Conservation (phyloP, 35 echinoderm and acorn worm genomes). For the Antedon bifida region DNA sequence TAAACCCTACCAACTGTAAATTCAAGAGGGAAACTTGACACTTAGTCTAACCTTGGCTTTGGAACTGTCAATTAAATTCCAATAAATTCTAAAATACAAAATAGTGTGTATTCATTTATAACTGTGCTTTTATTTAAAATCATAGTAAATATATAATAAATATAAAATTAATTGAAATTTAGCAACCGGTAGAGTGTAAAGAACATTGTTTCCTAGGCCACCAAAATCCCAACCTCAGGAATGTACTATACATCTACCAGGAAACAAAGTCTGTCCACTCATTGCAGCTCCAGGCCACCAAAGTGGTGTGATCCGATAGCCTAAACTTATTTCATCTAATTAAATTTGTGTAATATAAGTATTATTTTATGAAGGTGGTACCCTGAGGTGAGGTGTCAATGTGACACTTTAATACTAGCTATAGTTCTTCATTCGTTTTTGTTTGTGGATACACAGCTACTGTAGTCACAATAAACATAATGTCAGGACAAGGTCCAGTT, state of each 20-base stretch:
- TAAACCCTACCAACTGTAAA: not conserved
- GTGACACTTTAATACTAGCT: no score
- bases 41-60: not conserved
- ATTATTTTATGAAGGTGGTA: not conserved
- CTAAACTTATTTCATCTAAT: not conserved
- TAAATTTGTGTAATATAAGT: not conserved
- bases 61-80: not conserved
- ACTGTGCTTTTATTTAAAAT: no score
- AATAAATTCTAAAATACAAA: no score
- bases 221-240: not conserved
- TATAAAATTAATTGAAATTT: no score
- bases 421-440: no score
- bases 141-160: no score
- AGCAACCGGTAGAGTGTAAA: not conserved
- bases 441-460: no score
- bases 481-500: no score
- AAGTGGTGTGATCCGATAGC: not conserved
- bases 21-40: not conserved
- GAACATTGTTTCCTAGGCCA: not conserved
- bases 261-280: not conserved
- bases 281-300: not conserved
- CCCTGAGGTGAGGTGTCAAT: no score
- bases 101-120: no score
- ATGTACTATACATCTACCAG: not conserved
- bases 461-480: no score